Percentiles rank a stretch among this genome's conserved stretches.
phyloP scores from a whole-genome alignment of 1,140 invertebrate species.

The Melanaphis sacchari region DNA sequence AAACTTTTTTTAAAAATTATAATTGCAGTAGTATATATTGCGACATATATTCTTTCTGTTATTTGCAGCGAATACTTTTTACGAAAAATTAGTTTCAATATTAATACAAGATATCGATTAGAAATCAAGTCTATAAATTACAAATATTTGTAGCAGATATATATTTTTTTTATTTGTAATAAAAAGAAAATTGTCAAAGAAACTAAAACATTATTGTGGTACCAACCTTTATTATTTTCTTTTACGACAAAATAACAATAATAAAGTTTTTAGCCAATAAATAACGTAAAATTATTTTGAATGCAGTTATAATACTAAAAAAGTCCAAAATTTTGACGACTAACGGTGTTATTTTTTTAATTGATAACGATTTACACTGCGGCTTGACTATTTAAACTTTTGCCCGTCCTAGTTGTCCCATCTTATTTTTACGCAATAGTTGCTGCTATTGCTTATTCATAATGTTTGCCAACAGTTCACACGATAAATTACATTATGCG shows the following conservation, averaged over 20 bases:
- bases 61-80: not conserved
- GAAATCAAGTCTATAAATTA: not conserved
- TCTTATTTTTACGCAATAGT: not conserved
- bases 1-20: not conserved
- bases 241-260: not conserved
- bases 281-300: too few relatives aligned
- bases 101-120: not conserved
- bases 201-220: not conserved
- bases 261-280: not conserved
- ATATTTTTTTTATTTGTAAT: too few relatives aligned
- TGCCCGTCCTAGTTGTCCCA: too few relatives aligned
- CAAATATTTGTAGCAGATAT: too few relatives aligned
- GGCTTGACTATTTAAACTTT: not conserved
- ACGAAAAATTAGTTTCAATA: not conserved
- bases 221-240: not conserved
- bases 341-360: not conserved
- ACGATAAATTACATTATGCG: not conserved
- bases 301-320: too few relatives aligned
- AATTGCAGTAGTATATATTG: not conserved
- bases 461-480: not conserved
- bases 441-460: not conserved
- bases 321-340: not conserved
- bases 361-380: too few relatives aligned
- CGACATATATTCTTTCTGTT: not conserved
- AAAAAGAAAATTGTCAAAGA: not conserved